These are phyloP conservation scores for Bombus breviceps DNA, from an alignment of 1,140 invertebrate genomes.

Conservation along the genomic window DNA sequence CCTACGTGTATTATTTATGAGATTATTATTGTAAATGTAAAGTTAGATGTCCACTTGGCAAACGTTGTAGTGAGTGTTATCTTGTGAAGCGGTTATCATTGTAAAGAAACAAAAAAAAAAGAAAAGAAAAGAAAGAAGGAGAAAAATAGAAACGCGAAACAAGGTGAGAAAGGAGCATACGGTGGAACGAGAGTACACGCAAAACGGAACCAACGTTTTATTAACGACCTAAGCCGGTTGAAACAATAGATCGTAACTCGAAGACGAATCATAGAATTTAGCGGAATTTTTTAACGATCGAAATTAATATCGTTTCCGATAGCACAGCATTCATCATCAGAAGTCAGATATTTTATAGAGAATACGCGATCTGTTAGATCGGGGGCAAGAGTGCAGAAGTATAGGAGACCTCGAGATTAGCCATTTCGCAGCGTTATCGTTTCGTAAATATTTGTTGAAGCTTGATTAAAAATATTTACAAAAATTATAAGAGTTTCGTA, in stretches of 20 bases:
- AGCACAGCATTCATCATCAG: slow-evolving; percentile 17
- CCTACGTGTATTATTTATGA: slow-evolving; percentile 67
- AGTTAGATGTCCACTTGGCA: slow-evolving; percentile 56
- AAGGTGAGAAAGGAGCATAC: background rate
- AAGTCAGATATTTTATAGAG: slow-evolving; percentile 20
- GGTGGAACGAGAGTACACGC: slow-evolving; percentile 1
- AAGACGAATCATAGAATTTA: slow-evolving; percentile 34
- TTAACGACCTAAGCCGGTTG: slow-evolving; percentile 29
- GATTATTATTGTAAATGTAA: slow-evolving; percentile 65
- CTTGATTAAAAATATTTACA: background rate
- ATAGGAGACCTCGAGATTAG: background rate
- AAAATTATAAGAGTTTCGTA: background rate
- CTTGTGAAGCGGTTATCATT: slow-evolving; percentile 24
- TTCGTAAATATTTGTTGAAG: background rate
- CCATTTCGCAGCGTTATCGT: background rate
- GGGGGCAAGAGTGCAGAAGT: background rate
- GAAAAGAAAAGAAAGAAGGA: background rate
- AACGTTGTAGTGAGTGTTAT: slow-evolving; percentile 43
- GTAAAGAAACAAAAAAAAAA: background rate
- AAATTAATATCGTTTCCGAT: slow-evolving; percentile 44
- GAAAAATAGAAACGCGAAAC: background rate
- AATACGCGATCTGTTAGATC: background rate
- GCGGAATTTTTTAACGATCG: slow-evolving; percentile 59
- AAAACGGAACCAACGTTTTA: slow-evolving; percentile 59
- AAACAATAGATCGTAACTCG: slow-evolving; percentile 27